Evolutionary conservation across 2,888 invertebrate species (phyloP), one percentile per base, ranked within the genome.

Genomic region (Hypena proboscidalis): DNA sequence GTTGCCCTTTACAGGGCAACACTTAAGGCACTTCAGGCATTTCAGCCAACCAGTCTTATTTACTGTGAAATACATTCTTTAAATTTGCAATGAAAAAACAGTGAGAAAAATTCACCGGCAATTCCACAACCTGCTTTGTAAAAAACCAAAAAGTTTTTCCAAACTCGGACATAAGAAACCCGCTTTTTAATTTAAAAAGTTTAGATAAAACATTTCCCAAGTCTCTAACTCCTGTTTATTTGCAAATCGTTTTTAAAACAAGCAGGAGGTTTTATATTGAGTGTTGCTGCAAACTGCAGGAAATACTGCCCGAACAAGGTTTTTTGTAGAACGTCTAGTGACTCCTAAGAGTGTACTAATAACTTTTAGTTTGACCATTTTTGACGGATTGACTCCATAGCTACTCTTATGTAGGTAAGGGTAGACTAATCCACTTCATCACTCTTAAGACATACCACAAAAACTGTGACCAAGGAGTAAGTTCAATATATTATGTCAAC

Each of bases 121-220:
- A 58, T 46, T 60, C 55, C 33, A 50, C 35, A 37, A 50, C 54
- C 37, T 39, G 51, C 42, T 50, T 56, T 46, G 36, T 25, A 48
- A 57, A 61, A 63, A 65, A 50, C 42, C 38, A 22, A 45, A 21
- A 70, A 73, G 51, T 70, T 72, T 58, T 40, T 57, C 50, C 48
- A 31, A 50, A 68, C 56, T 56, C 41, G 34, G 45, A 65, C 58
- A 63, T 61, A 58, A 63, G 64, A 70, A 70, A 65, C 66, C 52
- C 22, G 35, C 40, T 67, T 67, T 67, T 69, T 68, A 60, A 70
- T 64, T 68, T 61, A 58, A 64, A 70, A 70, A 67, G 65, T 73
- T 67, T 50, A 48, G 41, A 49, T 32, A 58, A 53, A 65, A 60
- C 53, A 57, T 52, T 62, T 59, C 50, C 52, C 27, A 20, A 48